These are phyloP conservation scores for Sycophila texana DNA, from an alignment of 2,888 invertebrate genomes.

Conservation along the genomic window DNA sequence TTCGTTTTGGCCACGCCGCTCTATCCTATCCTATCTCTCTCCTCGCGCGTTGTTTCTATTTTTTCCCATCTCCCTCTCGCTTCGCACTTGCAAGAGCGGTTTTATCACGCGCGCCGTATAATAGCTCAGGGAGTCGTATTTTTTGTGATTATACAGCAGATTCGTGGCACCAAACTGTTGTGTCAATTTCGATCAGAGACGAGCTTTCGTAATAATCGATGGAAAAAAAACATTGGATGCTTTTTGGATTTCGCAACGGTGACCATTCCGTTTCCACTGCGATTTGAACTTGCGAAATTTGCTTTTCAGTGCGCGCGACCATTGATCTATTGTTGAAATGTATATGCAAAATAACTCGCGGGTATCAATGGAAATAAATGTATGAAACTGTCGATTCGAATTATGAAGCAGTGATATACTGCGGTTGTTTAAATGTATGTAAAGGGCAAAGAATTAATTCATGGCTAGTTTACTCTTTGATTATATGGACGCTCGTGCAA, in stretches of 20 bases:
- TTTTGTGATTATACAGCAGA: conserved; percentile 48
- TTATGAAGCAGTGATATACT: too few relatives aligned
- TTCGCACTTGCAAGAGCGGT: conserved; percentile 30
- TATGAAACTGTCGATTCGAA: too few relatives aligned
- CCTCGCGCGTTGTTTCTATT: conserved; percentile 46
- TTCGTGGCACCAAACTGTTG: conserved; percentile 22
- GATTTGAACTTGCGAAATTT: background rate
- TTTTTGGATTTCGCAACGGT: conserved; percentile 21
- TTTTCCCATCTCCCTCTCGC: background rate
- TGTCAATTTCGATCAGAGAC: conserved; percentile 50
- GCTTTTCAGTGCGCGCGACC: background rate
- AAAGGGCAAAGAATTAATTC: background rate
- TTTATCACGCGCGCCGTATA: conserved; percentile 34
- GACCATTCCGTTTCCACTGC: conserved; percentile 9
- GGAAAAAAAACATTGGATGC: conserved; percentile 29
- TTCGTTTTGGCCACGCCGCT: conserved; percentile 41
- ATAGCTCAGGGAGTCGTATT: conserved; percentile 51
- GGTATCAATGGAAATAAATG: too few relatives aligned
- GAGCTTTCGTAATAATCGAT: conserved; percentile 36
- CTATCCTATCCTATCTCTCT: too few relatives aligned
- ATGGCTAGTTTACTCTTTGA: conserved; percentile 1
- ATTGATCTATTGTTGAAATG: too few relatives aligned
- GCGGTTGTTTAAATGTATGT: too few relatives aligned
- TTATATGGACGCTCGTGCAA: conserved; percentile 24
- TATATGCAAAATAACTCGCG: too few relatives aligned